A percentile compares a stretch with the other conserved stretches of the same genome.
Conservation (phyloP, 1,140 invertebrate genomes). For the Condylostylus longicornis region DNA sequence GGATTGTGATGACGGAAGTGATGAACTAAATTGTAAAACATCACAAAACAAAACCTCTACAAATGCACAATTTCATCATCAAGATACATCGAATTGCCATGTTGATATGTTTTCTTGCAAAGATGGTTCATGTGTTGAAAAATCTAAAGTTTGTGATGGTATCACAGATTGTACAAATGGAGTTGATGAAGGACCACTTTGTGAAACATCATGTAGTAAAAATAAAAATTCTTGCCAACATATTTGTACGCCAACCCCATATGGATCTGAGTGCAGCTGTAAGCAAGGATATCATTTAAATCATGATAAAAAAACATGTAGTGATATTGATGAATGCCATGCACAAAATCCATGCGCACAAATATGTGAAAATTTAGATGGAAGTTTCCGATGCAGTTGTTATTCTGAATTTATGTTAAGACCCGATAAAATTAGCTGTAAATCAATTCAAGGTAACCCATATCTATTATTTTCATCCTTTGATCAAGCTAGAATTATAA, state of each 20-base stretch:
- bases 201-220: constrained; percentile 14
- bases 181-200: constrained; percentile 21
- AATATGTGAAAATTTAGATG: constrained; percentile 52
- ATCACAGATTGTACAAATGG: constrained; percentile 42
- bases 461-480: constrained; percentile 35
- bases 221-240: constrained; percentile 32
- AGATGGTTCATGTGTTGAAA: constrained; percentile 38
- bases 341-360: constrained; percentile 61
- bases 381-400: constrained; percentile 62
- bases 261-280: constrained; percentile 52
- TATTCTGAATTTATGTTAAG: constrained; percentile 40
- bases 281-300: constrained; percentile 51
- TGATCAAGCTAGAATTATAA: constrained; percentile 37
- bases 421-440: constrained; percentile 52
- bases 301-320: constrained; percentile 34
- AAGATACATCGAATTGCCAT: constrained; percentile 10
- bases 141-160: constrained; percentile 41
- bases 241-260: constrained; percentile 31
- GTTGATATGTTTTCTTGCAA: constrained; percentile 31
- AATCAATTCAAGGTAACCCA: constrained; percentile 39
- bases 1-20: constrained; percentile 49
- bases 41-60: constrained; percentile 3
- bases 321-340: constrained; percentile 58
- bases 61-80: neutral
- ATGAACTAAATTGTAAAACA: constrained; percentile 43